Conservation (phyloP, 30 jellyfish, hydroid and myxozoan genomes). For the Aurelia coerulea region DNA sequence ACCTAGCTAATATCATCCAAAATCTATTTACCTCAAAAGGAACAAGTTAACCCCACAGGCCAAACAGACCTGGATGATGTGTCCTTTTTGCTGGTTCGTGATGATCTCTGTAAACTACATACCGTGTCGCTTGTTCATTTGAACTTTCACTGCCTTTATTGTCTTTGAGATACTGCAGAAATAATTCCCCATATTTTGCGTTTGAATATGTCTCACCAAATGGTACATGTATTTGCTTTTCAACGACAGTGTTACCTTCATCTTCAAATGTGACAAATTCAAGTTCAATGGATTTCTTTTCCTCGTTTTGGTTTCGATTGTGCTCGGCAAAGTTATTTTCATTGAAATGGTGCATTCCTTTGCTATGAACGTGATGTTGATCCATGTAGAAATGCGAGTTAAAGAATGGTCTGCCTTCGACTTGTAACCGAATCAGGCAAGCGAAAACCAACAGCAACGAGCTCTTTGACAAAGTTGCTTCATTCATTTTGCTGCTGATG, state of each 20-base stretch:
- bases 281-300: conserved; percentile 5
- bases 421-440: background rate
- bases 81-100: background rate
- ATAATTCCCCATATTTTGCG: conserved; percentile 6
- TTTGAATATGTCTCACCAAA: background rate
- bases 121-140: conserved; percentile 5
- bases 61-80: conserved; percentile 24
- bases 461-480: background rate
- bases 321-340: background rate
- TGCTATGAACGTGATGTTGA: conserved; percentile 8
- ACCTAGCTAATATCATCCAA: too few relatives aligned
- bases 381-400: conserved; percentile 38
- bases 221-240: conserved; percentile 13
- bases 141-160: background rate
- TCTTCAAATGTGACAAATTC: conserved; percentile 30
- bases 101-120: conserved; percentile 11
- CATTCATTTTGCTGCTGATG: background rate
- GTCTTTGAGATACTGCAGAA: background rate
- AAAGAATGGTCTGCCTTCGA: conserved; percentile 36
- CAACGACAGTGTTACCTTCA: conserved; percentile 15
- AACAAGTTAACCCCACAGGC: conserved; percentile 30
- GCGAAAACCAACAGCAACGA: background rate
- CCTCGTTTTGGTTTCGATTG: background rate
- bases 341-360: background rate
- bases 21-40: too few relatives aligned